Evolutionary conservation across 53 echinoderm and acorn worm genomes (phyloP), one percentile per base, ranked within the genome.

Genomic region (Henricia sp.): DNA sequence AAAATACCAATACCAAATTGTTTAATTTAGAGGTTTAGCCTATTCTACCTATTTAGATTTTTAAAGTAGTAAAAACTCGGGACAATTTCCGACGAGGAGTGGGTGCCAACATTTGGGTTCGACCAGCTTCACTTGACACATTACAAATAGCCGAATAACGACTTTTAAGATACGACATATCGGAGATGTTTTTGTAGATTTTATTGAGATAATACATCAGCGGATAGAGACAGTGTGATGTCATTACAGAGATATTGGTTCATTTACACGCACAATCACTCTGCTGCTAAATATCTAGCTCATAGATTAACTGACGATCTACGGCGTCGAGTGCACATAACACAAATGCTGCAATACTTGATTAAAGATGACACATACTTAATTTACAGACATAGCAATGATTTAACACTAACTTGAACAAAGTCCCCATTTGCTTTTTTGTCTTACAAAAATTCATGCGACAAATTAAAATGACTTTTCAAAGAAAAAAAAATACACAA

Each of bases 61-160:
- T 13, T 9, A 44, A 6, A 44, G 13, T 44, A 44, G 13, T 44
- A 44, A 13, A 44, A 44, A 44, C n/a, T 44, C 44, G 65, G 80
- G 50, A 20, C 62, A 35, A 30, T 24, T 8, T 43, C 24, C 32
- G 52, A 32, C 42, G 72, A 72, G 72, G 72, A 80, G 80, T 80
- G 80, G 80, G 80, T 80, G 80, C 80, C 80, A 80, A 80, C 80
- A 80, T 50, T 55, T 57, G 80, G 80, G 57, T 80, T 80, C 76
- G 80, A 80, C 80, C 80, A 63, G 44, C 52, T 80, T 80, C 80
- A 80, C 80, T 80, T 80, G 80, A 80, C 80, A 64, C 25, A 43
- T 53, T 26, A 35, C 30, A 72, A 29, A 72, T 21, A 42, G 46
- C 77, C 60, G 29, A 59, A 63, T 29, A 30, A 46, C 26, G 63